phyloP scores from a whole-genome alignment of 1,140 invertebrate genomes.

The Hyposmocoma kahamanoa region DNA sequence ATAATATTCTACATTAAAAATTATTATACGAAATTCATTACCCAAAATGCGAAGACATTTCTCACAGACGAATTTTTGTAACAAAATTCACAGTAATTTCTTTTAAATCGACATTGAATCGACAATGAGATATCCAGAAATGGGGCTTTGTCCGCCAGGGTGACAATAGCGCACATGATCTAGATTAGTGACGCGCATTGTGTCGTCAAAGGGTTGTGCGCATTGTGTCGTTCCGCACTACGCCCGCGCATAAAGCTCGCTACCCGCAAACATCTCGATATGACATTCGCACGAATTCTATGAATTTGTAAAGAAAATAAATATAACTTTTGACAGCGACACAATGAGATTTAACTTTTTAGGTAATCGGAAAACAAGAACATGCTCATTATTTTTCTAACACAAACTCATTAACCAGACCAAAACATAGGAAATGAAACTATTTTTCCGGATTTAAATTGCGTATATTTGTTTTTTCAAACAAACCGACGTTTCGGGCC shows the following conservation, averaged over 20 bases:
- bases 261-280: slow-evolving; percentile 1
- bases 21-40: no score
- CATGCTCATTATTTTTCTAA: no score
- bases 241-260: no score
- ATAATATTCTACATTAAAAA: no score
- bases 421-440: no score
- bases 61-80: no score
- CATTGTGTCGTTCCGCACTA: not conserved
- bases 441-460: no score
- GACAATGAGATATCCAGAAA: slow-evolving; percentile 30
- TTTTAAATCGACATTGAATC: slow-evolving; percentile 34
- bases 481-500: no score
- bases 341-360: not conserved
- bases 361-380: not conserved
- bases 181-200: slow-evolving; percentile 13
- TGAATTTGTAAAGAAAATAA: slow-evolving; percentile 12
- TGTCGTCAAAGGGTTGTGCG: slow-evolving; percentile 12
- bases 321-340: slow-evolving; percentile 6
- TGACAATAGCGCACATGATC: slow-evolving; percentile 11
- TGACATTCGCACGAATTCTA: slow-evolving; percentile 9
- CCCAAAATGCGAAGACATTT: no score
- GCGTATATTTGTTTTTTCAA: no score
- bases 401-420: no score
- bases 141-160: slow-evolving; percentile 17
- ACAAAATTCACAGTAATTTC: slow-evolving; percentile 12